These are phyloP conservation scores for Colletes latitarsis DNA, from an alignment of 1,140 invertebrate genomes.

Conservation along the genomic window DNA sequence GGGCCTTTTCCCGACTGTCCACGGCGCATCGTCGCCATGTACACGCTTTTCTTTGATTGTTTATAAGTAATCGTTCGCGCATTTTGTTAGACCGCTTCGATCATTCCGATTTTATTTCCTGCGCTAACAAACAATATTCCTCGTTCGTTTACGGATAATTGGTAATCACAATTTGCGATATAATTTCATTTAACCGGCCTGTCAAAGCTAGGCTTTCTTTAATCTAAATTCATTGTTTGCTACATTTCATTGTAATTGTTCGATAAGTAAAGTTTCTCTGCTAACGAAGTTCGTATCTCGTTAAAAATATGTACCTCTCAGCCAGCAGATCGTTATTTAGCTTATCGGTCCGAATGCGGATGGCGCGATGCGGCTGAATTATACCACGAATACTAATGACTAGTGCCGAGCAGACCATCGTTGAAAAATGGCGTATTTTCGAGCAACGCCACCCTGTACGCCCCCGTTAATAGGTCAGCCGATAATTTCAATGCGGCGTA, in stretches of 20 bases:
- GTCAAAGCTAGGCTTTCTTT: neutral
- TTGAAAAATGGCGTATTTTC: constrained; percentile 47
- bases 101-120: too few relatives aligned
- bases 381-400: constrained; percentile 46
- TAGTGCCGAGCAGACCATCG: neutral
- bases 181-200: constrained; percentile 14
- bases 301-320: constrained; percentile 39
- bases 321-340: constrained; percentile 44
- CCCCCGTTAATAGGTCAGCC: constrained; percentile 24
- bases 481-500: constrained; percentile 40
- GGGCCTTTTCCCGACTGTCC: too few relatives aligned
- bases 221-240: constrained; percentile 19
- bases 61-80: too few relatives aligned
- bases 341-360: constrained; percentile 50
- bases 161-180: neutral
- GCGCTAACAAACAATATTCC: neutral
- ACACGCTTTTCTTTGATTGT: too few relatives aligned
- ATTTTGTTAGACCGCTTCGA: too few relatives aligned
- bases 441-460: neutral
- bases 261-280: neutral
- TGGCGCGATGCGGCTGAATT: constrained; percentile 51
- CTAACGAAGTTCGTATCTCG: neutral
- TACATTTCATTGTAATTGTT: constrained; percentile 9
- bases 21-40: too few relatives aligned
- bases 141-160: neutral